Base-by-base conservation (phyloP, 2,797 vertebrate species). In the Diplodus puntazzo region DNA sequence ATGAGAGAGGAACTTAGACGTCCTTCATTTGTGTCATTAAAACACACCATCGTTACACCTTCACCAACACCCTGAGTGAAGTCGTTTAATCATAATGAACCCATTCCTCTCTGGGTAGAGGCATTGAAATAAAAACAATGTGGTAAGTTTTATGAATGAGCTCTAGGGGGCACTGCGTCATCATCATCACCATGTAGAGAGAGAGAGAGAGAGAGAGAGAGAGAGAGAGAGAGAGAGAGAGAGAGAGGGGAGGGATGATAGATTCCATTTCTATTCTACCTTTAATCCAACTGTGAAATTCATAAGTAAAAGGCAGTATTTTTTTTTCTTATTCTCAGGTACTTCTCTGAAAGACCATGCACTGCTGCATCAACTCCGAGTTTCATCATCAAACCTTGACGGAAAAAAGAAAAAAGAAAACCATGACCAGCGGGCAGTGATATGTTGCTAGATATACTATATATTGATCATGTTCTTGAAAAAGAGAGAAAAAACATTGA, bases 261-360 rank as follows among this genome's bases (percentile, higher is more conserved):
- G 81, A 92, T 90, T 92, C 87, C 85, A 92, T 92, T 92, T 91
- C 88, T 90, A 85, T 92, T 92, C 87, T 88, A 84, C 84, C 87
- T 92, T 91, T 92, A 92, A 92, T 94, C 87, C 90, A 92, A 89
- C 90, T 93, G 92, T 94, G 89, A 94, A 93, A 94, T 93, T 88
- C 79, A 87, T 87, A 90, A 92, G 81, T 89, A 90, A 93, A 92
- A 91, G 80, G 65, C 81, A 77, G 80, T 70, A 46, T 59, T 83
- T 84, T 83, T 79, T 85, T 78, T 34, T 7, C 6, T 73, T 80
- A 39, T 86, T 85, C 69, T 85, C 79, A 88, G 77, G 84, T 87
- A 82, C 59, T 78, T 83, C 80, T 87, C 69, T 79, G 88, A 85
- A 81, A 87, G 73, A 66, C 75, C 21, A 34, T 39, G 66, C 58